These are phyloP conservation scores for Neoaliturus tenellus DNA, from an alignment of 2,888 invertebrate genomes.

Conservation along the genomic window DNA sequence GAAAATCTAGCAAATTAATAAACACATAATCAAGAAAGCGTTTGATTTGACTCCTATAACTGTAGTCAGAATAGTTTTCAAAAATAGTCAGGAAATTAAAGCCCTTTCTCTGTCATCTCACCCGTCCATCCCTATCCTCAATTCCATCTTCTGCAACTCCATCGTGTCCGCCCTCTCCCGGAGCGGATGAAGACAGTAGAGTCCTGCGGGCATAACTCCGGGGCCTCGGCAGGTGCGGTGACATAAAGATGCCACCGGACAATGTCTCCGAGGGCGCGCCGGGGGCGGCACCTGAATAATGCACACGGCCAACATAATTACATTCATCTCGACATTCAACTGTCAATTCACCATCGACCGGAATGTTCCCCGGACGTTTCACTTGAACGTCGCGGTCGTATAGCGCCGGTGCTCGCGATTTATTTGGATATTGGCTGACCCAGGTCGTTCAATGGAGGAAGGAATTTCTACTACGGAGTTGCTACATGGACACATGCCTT, in stretches of 20 bases:
- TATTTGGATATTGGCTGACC: too few species aligned
- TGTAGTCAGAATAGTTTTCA: too few species aligned
- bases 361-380: conserved; percentile 30
- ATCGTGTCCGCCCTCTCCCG: neutral
- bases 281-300: conserved; percentile 22
- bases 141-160: neutral
- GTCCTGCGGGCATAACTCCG: neutral
- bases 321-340: conserved; percentile 45
- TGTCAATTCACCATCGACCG: conserved; percentile 38
- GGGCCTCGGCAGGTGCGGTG: conserved; percentile 28
- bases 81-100: neutral
- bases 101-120: neutral
- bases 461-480: too few species aligned
- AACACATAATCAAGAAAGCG: too few species aligned
- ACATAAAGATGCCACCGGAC: conserved; percentile 46
- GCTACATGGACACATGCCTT: too few species aligned
- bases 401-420: too few species aligned
- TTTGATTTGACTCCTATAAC: too few species aligned
- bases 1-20: too few species aligned
- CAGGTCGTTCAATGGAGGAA: too few species aligned
- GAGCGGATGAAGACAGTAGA: neutral
- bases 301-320: conserved; percentile 34
- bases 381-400: too few species aligned
- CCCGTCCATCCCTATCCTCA: neutral
- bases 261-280: conserved; percentile 39